phyloP scores from a whole-genome alignment of 64 coral and sea anemone genomes.

The Stichodactyla mertensii region DNA sequence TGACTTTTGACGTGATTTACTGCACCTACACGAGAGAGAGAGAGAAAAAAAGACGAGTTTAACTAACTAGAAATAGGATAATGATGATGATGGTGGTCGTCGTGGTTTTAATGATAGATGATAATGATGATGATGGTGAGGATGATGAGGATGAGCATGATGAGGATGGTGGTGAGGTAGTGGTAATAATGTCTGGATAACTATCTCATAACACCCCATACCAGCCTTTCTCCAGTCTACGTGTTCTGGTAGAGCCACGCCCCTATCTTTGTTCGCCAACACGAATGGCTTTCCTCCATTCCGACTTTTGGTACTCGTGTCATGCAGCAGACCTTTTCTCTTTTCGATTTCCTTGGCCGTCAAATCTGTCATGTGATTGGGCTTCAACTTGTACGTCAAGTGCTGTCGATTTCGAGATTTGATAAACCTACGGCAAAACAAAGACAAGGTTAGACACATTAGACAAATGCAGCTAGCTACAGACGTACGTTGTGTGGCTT shows the following conservation, averaged over 20 bases:
- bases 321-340: conserved; percentile 59
- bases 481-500: not conserved
- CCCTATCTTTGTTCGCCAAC: conserved; percentile 26
- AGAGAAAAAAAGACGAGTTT: too few relatives aligned
- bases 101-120: too few relatives aligned
- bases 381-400: conserved; percentile 65
- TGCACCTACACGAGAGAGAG: conserved; percentile 56
- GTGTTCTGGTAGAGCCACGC: conserved; percentile 38
- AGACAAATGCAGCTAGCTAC: not conserved
- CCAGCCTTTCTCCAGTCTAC: conserved; percentile 88
- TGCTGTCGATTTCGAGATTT: conserved; percentile 89
- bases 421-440: conserved; percentile 57
- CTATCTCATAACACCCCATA: not conserved
- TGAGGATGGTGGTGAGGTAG: not conserved
- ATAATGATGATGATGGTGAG: not conserved
- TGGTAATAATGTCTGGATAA: not conserved
- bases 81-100: not conserved
- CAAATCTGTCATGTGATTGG: conserved; percentile 88
- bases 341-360: conserved; percentile 73
- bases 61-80: too few relatives aligned
- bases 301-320: not conserved
- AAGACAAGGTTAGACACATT: too few relatives aligned
- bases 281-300: conserved; percentile 44
- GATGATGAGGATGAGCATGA: not conserved
- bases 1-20: conserved; percentile 90